A percentile compares a stretch with the other conserved stretches of the same genome.
phyloP scores from a whole-genome alignment of 2,888 invertebrate genomes.

The Drosophila sordidapex region DNA sequence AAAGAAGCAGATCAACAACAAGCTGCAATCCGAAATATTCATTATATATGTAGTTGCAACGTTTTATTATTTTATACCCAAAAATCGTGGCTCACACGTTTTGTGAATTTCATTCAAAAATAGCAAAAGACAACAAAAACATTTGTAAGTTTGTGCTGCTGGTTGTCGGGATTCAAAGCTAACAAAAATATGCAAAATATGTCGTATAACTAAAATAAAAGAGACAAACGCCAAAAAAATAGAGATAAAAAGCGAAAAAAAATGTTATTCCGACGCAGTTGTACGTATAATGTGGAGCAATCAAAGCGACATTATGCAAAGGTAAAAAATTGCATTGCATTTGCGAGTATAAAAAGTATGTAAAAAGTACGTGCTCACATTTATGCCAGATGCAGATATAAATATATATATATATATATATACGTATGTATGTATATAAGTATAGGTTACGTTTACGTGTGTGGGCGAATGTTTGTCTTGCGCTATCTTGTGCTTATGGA shows the following conservation, averaged over 20 bases:
- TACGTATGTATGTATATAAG: slow-evolving; percentile 1
- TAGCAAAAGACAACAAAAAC: slow-evolving; percentile 5
- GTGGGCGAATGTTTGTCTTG: neutral
- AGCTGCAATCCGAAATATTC: slow-evolving; percentile 6
- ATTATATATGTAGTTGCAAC: neutral
- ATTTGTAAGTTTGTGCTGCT: slow-evolving; percentile 31
- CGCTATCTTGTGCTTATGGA: slow-evolving; percentile 9
- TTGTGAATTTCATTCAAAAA: slow-evolving; percentile 45
- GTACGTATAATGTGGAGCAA: slow-evolving; percentile 84
- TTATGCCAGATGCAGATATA: slow-evolving; percentile 16
- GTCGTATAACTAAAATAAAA: slow-evolving; percentile 25
- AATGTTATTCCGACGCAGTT: slow-evolving; percentile 84
- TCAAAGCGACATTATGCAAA: slow-evolving; percentile 83
- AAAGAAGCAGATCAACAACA: neutral
- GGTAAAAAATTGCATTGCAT: slow-evolving; percentile 76
- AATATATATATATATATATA: neutral
- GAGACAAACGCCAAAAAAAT: neutral
- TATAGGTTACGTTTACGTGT: slow-evolving; percentile 1
- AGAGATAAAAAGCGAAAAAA: slow-evolving; percentile 14
- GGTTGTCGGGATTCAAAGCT: slow-evolving; percentile 13
- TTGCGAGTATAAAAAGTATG: slow-evolving; percentile 30
- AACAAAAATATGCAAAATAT: slow-evolving; percentile 17
- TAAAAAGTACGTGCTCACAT: slow-evolving; percentile 63
- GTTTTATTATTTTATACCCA: slow-evolving; percentile 9
- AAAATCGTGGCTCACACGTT: slow-evolving; percentile 31